Evolutionary conservation across 2,113 vertebrate species (phyloP).

Genomic region (Lepidothrix coronata): DNA sequence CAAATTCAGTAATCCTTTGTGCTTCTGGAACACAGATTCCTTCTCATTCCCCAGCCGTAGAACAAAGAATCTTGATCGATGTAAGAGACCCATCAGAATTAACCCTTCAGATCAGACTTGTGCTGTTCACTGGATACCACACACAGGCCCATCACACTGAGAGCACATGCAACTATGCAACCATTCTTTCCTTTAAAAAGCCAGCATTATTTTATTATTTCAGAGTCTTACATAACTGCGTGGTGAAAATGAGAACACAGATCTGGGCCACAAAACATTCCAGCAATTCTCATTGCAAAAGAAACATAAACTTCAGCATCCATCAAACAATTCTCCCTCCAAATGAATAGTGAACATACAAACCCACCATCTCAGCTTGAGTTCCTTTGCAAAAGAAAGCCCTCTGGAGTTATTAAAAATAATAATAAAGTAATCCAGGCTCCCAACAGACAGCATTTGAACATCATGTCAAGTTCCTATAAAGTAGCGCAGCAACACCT

Average conservation of each 20-base stretch:
- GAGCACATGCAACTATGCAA: conserved; percentile 41
- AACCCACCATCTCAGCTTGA: conserved; percentile 65
- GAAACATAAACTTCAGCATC: conserved; percentile 54
- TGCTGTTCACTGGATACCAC: not conserved
- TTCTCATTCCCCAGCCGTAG: not conserved
- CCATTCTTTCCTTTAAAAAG: conserved; percentile 19
- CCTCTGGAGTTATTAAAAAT: conserved; percentile 59
- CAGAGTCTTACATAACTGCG: conserved; percentile 21
- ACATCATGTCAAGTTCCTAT: conserved; percentile 47
- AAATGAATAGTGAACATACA: conserved; percentile 64
- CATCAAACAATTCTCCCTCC: conserved; percentile 56
- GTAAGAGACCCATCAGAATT: not conserved
- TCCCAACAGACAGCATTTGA: conserved; percentile 46
- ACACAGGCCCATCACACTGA: not conserved
- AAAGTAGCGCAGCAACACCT: conserved; percentile 44
- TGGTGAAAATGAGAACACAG: conserved; percentile 61
- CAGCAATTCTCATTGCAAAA: conserved; percentile 59
- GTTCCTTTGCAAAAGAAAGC: conserved; percentile 60
- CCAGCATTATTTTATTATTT: conserved; percentile 38
- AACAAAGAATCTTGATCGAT: conserved; percentile 25
- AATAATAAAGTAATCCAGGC: conserved; percentile 45
- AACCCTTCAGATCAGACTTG: not conserved
- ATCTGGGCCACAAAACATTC: conserved; percentile 35
- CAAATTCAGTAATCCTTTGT: conserved; percentile 3
- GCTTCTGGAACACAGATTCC: conserved; percentile 15